Conservation (phyloP, 2,113 vertebrate genomes). For the Bungarus multicinctus region DNA sequence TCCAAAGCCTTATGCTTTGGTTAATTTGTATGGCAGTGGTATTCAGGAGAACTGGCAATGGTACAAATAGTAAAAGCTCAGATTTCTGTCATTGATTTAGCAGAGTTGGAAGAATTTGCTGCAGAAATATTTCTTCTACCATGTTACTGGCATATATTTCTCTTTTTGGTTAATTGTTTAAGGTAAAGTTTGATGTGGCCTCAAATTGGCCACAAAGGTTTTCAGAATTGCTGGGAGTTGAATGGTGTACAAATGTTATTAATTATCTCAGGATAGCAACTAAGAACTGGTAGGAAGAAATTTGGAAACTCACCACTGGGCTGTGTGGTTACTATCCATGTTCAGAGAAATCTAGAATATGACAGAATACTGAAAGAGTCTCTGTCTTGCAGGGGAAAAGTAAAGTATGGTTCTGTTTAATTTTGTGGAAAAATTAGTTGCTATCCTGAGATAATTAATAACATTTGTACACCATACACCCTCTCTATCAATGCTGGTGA, state of each 20-base stretch:
- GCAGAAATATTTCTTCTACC: neutral
- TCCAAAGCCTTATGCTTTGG: neutral
- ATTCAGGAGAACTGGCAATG: neutral
- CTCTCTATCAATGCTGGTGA: too few relatives aligned
- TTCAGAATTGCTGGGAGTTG: neutral
- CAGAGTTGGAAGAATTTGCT: neutral
- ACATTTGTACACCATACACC: too few relatives aligned
- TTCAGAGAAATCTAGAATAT: too few relatives aligned
- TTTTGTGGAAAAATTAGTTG: too few relatives aligned
- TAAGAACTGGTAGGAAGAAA: too few relatives aligned
- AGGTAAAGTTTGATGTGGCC: neutral
- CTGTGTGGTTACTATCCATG: too few relatives aligned
- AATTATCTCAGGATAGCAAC: neutral
- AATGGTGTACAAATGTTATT: neutral
- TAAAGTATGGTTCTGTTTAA: too few relatives aligned
- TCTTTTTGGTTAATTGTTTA: neutral
- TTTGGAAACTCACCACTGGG: too few relatives aligned
- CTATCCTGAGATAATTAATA: too few relatives aligned
- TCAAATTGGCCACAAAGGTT: neutral
- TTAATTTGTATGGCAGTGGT: neutral
- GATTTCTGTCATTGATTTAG: neutral
- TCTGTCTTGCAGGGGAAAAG: too few relatives aligned
- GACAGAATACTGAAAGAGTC: too few relatives aligned
- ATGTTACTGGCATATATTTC: neutral
- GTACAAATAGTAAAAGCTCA: neutral